Base-by-base conservation (phyloP, 2,113 vertebrate genomes). In the Hypocryptadius cinnamomeus region DNA sequence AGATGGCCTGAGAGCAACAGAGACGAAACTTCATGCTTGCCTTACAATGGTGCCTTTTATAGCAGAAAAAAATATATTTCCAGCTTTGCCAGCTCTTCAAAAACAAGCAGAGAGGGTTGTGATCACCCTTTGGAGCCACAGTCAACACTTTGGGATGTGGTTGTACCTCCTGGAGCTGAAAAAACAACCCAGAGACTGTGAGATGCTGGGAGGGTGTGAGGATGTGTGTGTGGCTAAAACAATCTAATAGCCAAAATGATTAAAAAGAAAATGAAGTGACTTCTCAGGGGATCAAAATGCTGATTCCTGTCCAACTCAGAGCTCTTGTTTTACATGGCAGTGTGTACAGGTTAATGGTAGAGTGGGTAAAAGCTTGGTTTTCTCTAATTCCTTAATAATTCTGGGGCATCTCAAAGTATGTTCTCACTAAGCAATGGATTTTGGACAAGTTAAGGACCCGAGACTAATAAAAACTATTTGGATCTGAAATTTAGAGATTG, bases 1-100 rank as follows among this genome's bases (percentile, higher is more conserved):
- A 87, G 61, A 7, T 0, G 0, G 64, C 11, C 45, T 15, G 19
- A 54, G 31, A 63, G 45, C 3, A 2, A 40, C 11, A 35, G 35
- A 81, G 57, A 60, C 60, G 56, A 63, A 17, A 35, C 16, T 45
- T 73, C 35, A 0, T 17, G 30, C 40, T 64, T 68, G 40, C 40
- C 30, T 79, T 42, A 44, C 10, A 22, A 4, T 4, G 1, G 66
- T 68, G 53, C 44, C 57, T 79, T 63, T 69, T 88, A 39, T 74
- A 30, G 78, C 21, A 28, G 35, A 57, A 57, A 35, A 33, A 83
- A 30, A 5, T 2, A 15, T 8, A 44, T 35, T 25, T 69, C 59
- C 72, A 79, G 50, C 50, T 64, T 65, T 66, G 6, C 25, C 25
- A 23, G 65, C 15, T 73, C 59, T 60, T 85, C 22, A 27, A 16